Evolutionary conservation across 2,888 invertebrate species (phyloP), one percentile per base, ranked within the genome.

Genomic region (Timandra comae): DNA sequence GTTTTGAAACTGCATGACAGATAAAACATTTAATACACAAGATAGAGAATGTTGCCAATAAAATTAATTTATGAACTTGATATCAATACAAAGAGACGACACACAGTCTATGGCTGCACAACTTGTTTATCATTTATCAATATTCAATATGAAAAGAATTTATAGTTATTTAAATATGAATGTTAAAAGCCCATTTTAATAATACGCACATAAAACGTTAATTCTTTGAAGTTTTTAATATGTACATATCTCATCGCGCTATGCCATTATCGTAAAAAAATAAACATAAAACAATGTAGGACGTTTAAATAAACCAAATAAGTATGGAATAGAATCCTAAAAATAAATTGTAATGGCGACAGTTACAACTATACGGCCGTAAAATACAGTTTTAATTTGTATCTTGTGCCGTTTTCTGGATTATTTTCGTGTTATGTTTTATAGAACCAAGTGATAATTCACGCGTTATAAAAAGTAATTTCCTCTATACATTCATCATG

Each of bases 401-500:
- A 35, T 37, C 35, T 36, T 43, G 45, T 37, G 43, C 43, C 35
- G 33, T 46, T 49, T 49, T 42, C 38, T 46, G 46, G 43, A 43
- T 43, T 44, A 46, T 49, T 49, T 49, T 42, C 42, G 32, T 44
- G 40, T 49, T 46, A 49, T 46, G 40, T 51, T 49, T 39, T 47
- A 52, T 49, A n/a, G n/a, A n/a, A 40, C 38, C 43, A 56, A 39
- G 45, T 41, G 39, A 60, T 55, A 47, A 48, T 52, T 54, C 46
- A 53, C 50, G 49, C 38, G 41, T 52, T 43, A 49, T 64, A 60
- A 64, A 57, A 61, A 55, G 55, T 52, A 44, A 60, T 67, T 67
- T 66, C 63, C 65, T 65, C 50, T 44, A 53, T 44, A 47, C 39
- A 61, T 49, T 49, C 62, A 63, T 58, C 57, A 65, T 56, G 56